These are phyloP conservation scores for Corapipo altera DNA, from an alignment of 2,113 vertebrate genomes.

Conservation along the genomic window DNA sequence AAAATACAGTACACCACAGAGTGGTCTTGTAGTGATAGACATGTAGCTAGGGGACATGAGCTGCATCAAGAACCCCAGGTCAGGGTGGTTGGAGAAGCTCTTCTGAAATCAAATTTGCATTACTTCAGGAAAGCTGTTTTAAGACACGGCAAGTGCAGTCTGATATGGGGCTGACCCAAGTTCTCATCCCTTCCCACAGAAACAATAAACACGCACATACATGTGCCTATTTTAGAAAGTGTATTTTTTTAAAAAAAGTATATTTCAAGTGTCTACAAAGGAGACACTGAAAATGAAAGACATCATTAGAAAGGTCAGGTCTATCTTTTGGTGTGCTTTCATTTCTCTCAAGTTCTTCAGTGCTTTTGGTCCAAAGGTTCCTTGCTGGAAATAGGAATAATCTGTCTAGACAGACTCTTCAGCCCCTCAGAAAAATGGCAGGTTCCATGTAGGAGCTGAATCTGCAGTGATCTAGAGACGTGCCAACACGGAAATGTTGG, in stretches of 20 bases:
- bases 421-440: background rate
- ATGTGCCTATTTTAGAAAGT: accelerated
- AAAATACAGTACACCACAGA: background rate
- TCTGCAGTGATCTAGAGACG: background rate
- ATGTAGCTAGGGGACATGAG: accelerated
- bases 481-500: background rate
- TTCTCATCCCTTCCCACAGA: background rate
- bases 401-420: background rate
- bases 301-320: background rate
- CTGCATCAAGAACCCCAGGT: background rate
- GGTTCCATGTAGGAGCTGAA: background rate
- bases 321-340: background rate
- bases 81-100: accelerated
- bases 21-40: background rate
- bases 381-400: background rate
- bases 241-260: background rate
- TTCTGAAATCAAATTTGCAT: background rate
- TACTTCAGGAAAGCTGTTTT: background rate
- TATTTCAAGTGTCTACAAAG: background rate
- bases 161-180: background rate
- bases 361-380: background rate
- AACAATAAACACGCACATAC: background rate
- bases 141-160: background rate
- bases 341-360: background rate
- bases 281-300: background rate